phyloP scores from a whole-genome alignment of 2,888 invertebrate genomes.

The Athrips mouffetella region DNA sequence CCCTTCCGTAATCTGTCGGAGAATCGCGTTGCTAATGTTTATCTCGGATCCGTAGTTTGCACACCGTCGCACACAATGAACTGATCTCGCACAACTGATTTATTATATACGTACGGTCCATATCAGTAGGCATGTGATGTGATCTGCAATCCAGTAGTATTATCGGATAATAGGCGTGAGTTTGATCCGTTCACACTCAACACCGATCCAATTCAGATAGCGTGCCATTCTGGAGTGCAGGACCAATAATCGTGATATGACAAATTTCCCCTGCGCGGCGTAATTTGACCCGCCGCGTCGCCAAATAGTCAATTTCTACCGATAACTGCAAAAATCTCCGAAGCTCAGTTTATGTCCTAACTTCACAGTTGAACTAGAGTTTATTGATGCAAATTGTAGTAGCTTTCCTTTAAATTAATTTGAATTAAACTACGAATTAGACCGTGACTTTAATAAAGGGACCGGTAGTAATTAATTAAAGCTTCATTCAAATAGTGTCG shows the following conservation, averaged over 20 bases:
- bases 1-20: constrained; percentile 6
- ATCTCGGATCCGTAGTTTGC: constrained; percentile 1
- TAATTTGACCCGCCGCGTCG: constrained; percentile 36
- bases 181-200: constrained; percentile 3
- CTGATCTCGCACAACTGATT: not conserved
- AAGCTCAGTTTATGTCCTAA: not conserved
- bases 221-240: not conserved
- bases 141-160: not conserved
- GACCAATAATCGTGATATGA: constrained; percentile 24
- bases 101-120: too few relatives aligned
- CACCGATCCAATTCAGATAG: constrained; percentile 6
- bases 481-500: not conserved
- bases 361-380: not conserved
- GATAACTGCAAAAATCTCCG: constrained; percentile 32
- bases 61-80: constrained; percentile 1
- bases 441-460: not conserved
- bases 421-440: not conserved
- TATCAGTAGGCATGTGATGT: not conserved
- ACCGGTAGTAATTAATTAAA: not conserved
- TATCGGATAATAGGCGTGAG: not conserved
- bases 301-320: constrained; percentile 36
- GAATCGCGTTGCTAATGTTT: constrained; percentile 8
- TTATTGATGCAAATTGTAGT: not conserved
- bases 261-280: constrained; percentile 27
- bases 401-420: constrained; percentile 18